Evolutionary conservation across 2,113 vertebrate species (phyloP).

Genomic region (Antigone vipio): DNA sequence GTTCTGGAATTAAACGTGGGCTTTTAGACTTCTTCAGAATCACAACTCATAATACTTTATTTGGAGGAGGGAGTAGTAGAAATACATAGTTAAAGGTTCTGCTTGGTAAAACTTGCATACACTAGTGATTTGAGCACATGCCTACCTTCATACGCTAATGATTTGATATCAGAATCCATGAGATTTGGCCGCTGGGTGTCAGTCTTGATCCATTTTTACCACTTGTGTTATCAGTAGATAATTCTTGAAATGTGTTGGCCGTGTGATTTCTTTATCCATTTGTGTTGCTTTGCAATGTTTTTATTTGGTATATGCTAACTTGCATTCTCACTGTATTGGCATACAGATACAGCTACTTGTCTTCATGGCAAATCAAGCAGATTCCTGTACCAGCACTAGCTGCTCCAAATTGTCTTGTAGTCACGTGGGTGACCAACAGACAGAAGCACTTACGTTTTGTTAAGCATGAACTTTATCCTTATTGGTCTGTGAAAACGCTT

Average conservation of each 20-base stretch:
- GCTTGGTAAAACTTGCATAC: not conserved
- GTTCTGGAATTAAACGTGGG: not conserved
- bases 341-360: conserved; percentile 84
- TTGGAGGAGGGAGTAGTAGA: not conserved
- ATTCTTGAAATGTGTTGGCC: not conserved
- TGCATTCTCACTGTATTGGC: not conserved
- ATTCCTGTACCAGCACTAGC: conserved; percentile 84
- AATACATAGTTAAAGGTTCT: not conserved
- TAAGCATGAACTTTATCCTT: conserved; percentile 88
- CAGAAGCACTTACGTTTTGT: conserved; percentile 88
- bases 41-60: not conserved
- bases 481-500: conserved; percentile 84
- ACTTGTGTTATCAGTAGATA: not conserved
- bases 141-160: too few relatives aligned
- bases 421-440: conserved; percentile 94
- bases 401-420: conserved; percentile 82
- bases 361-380: conserved; percentile 83
- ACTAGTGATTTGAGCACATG: not conserved
- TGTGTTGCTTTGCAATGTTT: not conserved
- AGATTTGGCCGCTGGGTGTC: conserved; percentile 71
- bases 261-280: not conserved
- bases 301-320: not conserved
- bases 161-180: not conserved
- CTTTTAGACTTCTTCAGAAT: not conserved
- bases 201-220: conserved; percentile 35